phyloP scores from a whole-genome alignment of 1,140 invertebrate species.

The Lordiphosa stackelbergi region DNA sequence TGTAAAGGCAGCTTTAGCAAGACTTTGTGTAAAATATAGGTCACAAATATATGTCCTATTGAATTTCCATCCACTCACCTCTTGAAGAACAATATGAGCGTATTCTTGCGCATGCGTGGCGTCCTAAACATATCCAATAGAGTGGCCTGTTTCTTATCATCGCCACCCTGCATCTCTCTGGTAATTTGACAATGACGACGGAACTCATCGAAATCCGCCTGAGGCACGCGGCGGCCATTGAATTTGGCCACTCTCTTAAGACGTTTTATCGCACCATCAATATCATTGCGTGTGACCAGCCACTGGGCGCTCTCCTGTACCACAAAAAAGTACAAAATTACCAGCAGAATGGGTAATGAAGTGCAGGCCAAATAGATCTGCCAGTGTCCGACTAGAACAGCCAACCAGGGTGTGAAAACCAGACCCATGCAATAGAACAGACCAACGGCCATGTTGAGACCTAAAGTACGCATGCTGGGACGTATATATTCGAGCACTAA shows the following conservation, averaged over 20 bases:
- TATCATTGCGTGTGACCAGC: conserved; percentile 80
- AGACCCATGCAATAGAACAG: conserved; percentile 81
- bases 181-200: conserved; percentile 77
- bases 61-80: conserved; percentile 78
- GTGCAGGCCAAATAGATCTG: conserved; percentile 79
- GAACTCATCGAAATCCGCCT: conserved; percentile 78
- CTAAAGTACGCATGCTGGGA: conserved; percentile 80
- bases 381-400: conserved; percentile 79
- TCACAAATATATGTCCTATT: too few species aligned
- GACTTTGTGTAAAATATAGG: too few species aligned
- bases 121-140: conserved; percentile 79
- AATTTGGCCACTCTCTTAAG: conserved; percentile 80
- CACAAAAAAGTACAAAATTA: conserved; percentile 78
- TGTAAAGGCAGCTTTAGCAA: too few species aligned
- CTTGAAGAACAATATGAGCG: conserved; percentile 80
- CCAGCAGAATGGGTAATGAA: conserved; percentile 78
- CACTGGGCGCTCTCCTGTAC: conserved; percentile 83
- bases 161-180: conserved; percentile 57
- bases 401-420: conserved; percentile 80
- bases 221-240: conserved; percentile 78
- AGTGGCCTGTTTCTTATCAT: conserved; percentile 66
- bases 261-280: conserved; percentile 79
- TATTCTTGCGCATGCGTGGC: conserved; percentile 79
- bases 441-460: conserved; percentile 81
- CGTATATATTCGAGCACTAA: conserved; percentile 81